phyloP scores from a whole-genome alignment of 1,140 invertebrate genomes.

The Arctopsyche grandis region DNA sequence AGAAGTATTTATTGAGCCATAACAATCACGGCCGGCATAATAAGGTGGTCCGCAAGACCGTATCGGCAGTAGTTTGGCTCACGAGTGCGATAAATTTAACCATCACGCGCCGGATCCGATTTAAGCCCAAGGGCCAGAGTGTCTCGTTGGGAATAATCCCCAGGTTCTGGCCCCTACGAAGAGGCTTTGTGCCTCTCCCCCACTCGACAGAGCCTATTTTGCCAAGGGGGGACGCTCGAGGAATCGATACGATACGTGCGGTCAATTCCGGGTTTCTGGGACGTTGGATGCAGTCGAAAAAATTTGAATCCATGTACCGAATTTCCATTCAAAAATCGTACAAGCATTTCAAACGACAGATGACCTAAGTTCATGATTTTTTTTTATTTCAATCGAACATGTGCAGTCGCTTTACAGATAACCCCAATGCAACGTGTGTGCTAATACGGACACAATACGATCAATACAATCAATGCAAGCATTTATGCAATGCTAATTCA shows the following conservation, averaged over 20 bases:
- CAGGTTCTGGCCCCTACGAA: not conserved
- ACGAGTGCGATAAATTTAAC: constrained; percentile 42
- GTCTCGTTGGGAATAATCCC: constrained; percentile 39
- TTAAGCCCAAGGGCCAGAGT: constrained; percentile 39
- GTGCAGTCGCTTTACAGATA: too few species aligned
- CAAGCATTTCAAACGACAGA: too few species aligned
- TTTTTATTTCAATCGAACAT: too few species aligned
- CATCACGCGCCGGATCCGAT: constrained; percentile 31
- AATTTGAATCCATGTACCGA: not conserved
- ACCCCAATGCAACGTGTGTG: too few species aligned
- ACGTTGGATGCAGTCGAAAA: too few species aligned
- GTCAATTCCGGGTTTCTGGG: not conserved
- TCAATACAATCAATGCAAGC: too few species aligned
- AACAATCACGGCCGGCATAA: constrained; percentile 24
- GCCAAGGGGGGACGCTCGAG: not conserved
- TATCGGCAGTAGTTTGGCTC: constrained; percentile 31
- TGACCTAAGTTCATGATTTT: too few species aligned
- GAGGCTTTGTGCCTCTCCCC: constrained; percentile 27
- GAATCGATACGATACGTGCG: constrained; percentile 2
- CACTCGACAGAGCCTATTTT: not conserved
- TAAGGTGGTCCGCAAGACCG: constrained; percentile 20
- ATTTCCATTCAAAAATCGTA: too few species aligned
- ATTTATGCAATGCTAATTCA: too few species aligned
- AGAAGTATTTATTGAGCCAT: constrained; percentile 33
- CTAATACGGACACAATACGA: too few species aligned